Base-by-base conservation (phyloP, 2,888 invertebrate genomes). In the Hololepta plana region DNA sequence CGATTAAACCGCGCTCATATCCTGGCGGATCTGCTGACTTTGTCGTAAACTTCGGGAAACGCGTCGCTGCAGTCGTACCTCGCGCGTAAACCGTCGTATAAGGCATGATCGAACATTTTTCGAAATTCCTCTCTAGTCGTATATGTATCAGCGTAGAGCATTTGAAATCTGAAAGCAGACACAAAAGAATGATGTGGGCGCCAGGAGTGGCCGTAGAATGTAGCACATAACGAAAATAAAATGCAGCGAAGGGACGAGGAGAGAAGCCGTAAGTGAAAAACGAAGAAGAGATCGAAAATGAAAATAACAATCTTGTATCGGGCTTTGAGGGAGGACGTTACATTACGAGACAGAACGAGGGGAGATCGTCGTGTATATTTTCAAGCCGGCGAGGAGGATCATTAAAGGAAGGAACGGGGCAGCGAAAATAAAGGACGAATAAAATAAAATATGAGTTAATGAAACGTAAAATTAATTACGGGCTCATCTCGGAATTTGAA, bases 131-230 rank as follows among this genome's bases (percentile, higher is more conserved):
- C 68, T 12, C 55, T 47, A 0, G 71, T 73, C 38, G 75, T 69
- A 52, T 71, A 81, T 0, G 77, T 77, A 44, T 84, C 82, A 0
- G 80, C 81, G 47, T 82, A 84, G 16, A 84, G 53, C 82, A 84
- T 84, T 55, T 84, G 81, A 51, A 74, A 81, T 6, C 70, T 71
- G 32, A 17, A 31, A 32, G 31, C n/a, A 23, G 21, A 24, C 27
- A 19, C 21, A 30, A 27, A 30, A 27, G 25, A 27, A 30, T 28
- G 27, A 31, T 26, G 27, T 33, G 28, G 28, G 26, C n/a, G n/a
- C n/a, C 31, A 30, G 32, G 29, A 30, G 32, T 25, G 32, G 29
- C 28, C 25, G 15, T 11, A 15, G 17, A 26, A 11, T 15, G 27
- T 11, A 10, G 20, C 9, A 10, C 9, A 20, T 20, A 20, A 10